A percentile compares a stretch with the other conserved stretches of the same genome.
Conservation (phyloP, 2,888 invertebrate genomes). For the Agrypnus murinus region DNA sequence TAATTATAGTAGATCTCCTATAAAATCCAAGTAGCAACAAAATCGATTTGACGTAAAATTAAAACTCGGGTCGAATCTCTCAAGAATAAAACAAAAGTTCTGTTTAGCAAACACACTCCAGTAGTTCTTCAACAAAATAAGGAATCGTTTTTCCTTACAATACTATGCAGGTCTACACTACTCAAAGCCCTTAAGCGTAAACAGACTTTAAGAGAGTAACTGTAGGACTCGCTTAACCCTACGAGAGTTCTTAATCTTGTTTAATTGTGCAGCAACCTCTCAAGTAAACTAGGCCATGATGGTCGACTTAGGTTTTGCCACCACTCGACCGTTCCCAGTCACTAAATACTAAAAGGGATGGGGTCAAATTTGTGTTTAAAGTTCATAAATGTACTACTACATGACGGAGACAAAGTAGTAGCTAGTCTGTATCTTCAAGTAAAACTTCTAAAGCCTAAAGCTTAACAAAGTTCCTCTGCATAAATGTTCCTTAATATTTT, state of each 20-base stretch:
- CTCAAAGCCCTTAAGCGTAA: slow-evolving; percentile 51
- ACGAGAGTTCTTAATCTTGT: slow-evolving; percentile 64
- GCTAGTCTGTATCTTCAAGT: not conserved
- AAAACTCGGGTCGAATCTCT: not conserved
- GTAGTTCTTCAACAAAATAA: slow-evolving; percentile 40
- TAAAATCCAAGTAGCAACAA: too few species aligned
- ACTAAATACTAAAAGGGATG: slow-evolving; percentile 36
- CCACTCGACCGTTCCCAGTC: slow-evolving; percentile 41
- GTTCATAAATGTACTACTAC: slow-evolving; percentile 38
- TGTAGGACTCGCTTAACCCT: slow-evolving; percentile 58
- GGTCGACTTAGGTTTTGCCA: slow-evolving; percentile 44
- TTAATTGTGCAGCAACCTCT: slow-evolving; percentile 62
- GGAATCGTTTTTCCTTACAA: slow-evolving; percentile 44
- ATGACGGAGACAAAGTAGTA: slow-evolving; percentile 28
- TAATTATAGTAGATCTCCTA: too few species aligned
- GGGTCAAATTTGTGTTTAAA: slow-evolving; percentile 42
- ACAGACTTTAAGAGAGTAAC: slow-evolving; percentile 51
- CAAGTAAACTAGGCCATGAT: slow-evolving; percentile 56
- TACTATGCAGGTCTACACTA: slow-evolving; percentile 44
- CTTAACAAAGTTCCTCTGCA: slow-evolving; percentile 3
- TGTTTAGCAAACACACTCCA: slow-evolving; percentile 41
- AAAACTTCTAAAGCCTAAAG: slow-evolving; percentile 18
- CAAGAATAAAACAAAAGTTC: slow-evolving; percentile 29
- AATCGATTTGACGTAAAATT: slow-evolving; percentile 1
- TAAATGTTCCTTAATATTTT: slow-evolving; percentile 23